Evolutionary conservation across 2,113 vertebrate species (phyloP).

Genomic region (Pseudopipra pipra): DNA sequence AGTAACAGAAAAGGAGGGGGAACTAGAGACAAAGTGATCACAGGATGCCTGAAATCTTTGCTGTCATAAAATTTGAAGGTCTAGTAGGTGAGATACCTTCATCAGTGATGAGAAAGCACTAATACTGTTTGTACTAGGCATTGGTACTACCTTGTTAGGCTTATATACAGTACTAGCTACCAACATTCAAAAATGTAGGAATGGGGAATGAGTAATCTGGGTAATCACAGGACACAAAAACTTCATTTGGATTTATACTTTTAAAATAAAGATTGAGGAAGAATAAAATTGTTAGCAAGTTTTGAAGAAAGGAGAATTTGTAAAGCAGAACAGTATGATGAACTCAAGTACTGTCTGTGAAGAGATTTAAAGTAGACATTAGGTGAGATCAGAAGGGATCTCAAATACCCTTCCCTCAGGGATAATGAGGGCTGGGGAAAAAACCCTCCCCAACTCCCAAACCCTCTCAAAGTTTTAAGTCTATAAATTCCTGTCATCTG

Average conservation of each 20-base stretch:
- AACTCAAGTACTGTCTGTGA: rapidly evolving
- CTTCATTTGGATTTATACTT: background rate
- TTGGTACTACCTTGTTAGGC: background rate
- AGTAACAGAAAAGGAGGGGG: background rate
- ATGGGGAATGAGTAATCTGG: background rate
- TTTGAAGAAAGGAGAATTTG: background rate
- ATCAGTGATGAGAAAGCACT: background rate
- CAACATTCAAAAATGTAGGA: background rate
- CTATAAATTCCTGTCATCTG: background rate
- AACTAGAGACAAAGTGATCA: background rate
- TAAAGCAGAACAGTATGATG: background rate
- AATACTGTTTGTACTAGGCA: background rate
- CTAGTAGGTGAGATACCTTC: background rate
- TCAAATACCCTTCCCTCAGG: background rate
- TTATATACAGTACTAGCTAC: background rate
- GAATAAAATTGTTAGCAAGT: background rate
- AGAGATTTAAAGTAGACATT: background rate
- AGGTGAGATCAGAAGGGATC: background rate
- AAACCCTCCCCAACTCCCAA: background rate
- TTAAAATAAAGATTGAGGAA: background rate
- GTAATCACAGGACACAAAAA: background rate
- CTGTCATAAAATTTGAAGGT: background rate
- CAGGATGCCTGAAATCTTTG: background rate
- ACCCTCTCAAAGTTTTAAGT: background rate
- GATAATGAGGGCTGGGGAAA: background rate